phyloP scores from a whole-genome alignment of 2,113 vertebrate species.

The Chascanopsetta lugubris region DNA sequence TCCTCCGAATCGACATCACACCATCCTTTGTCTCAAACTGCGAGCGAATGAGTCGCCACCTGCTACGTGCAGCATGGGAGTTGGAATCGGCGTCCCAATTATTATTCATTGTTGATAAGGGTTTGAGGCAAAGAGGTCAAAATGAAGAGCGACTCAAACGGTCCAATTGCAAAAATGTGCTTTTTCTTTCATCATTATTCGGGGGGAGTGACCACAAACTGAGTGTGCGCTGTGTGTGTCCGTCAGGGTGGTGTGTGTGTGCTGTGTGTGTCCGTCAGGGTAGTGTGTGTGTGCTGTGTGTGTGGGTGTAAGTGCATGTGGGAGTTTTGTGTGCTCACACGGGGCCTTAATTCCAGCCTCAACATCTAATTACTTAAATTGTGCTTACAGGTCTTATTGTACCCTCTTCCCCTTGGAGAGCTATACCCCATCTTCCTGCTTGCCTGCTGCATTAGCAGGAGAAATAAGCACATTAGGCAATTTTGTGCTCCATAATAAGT shows the following conservation, averaged over 20 bases:
- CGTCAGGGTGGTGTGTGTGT: slow-evolving; percentile 5
- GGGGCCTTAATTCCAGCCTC: slow-evolving; percentile 60
- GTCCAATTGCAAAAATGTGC: slow-evolving; percentile 19
- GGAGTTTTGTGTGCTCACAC: slow-evolving; percentile 13
- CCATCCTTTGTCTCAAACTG: slow-evolving; percentile 57
- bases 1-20: slow-evolving; percentile 40
- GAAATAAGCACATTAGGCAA: slow-evolving; percentile 80
- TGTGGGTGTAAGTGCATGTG: slow-evolving; percentile 22
- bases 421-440: slow-evolving; percentile 63
- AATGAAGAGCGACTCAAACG: slow-evolving; percentile 7
- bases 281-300: slow-evolving; percentile 28
- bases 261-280: slow-evolving; percentile 16
- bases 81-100: slow-evolving; percentile 54
- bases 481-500: slow-evolving; percentile 78
- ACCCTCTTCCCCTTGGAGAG: slow-evolving; percentile 65
- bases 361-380: slow-evolving; percentile 79
- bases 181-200: slow-evolving; percentile 40
- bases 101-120: slow-evolving; percentile 59
- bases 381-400: slow-evolving; percentile 80
- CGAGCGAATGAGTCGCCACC: slow-evolving; percentile 46
- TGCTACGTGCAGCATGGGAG: slow-evolving; percentile 52
- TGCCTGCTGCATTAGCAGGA: slow-evolving; percentile 72
- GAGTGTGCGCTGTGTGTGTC: slow-evolving; percentile 6
- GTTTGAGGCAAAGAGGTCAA: slow-evolving; percentile 51
- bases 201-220: slow-evolving; percentile 29